Evolutionary conservation across 2,797 vertebrate species (phyloP).

Genomic region (Rhyacichthys aspro): DNA sequence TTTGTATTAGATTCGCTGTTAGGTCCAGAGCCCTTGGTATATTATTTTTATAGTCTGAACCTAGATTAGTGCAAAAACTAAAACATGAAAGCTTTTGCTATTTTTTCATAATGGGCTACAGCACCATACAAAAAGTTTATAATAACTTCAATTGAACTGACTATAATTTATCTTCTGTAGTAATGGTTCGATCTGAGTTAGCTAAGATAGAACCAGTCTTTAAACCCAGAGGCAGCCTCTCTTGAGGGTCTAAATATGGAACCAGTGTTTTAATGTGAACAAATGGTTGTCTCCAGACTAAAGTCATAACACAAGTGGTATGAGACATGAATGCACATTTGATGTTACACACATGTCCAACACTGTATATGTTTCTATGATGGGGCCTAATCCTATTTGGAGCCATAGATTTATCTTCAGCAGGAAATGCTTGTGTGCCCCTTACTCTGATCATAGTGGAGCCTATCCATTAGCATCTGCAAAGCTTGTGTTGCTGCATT

Average conservation of each 20-base stretch:
- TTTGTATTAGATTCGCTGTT: too few relatives aligned
- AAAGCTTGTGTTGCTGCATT: constrained; percentile 15
- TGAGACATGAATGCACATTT: constrained; percentile 27
- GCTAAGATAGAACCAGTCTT: background rate
- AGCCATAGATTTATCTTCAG: constrained; percentile 53
- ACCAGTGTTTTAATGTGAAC: constrained; percentile 34
- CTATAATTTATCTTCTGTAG: too few relatives aligned
- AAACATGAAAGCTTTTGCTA: too few relatives aligned
- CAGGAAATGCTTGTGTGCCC: constrained; percentile 44
- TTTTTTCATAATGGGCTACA: too few relatives aligned
- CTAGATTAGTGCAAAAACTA: too few relatives aligned
- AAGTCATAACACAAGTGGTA: constrained; percentile 40
- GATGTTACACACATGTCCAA: constrained; percentile 17
- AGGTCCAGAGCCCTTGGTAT: too few relatives aligned
- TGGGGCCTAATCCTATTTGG: constrained; percentile 46
- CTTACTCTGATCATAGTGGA: constrained; percentile 27
- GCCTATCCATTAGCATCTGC: constrained; percentile 51
- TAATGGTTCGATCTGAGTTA: too few relatives aligned
- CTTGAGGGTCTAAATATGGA: background rate
- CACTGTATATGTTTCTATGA: background rate
- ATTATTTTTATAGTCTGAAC: too few relatives aligned
- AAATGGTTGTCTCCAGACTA: constrained; percentile 30
- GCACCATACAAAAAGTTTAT: too few relatives aligned
- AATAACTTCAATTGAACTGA: too few relatives aligned
- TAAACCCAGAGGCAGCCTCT: constrained; percentile 5